A percentile compares a stretch with the other conserved stretches of the same genome.
phyloP scores from a whole-genome alignment of 2,113 vertebrate genomes.

The Epinephelus lanceolatus region DNA sequence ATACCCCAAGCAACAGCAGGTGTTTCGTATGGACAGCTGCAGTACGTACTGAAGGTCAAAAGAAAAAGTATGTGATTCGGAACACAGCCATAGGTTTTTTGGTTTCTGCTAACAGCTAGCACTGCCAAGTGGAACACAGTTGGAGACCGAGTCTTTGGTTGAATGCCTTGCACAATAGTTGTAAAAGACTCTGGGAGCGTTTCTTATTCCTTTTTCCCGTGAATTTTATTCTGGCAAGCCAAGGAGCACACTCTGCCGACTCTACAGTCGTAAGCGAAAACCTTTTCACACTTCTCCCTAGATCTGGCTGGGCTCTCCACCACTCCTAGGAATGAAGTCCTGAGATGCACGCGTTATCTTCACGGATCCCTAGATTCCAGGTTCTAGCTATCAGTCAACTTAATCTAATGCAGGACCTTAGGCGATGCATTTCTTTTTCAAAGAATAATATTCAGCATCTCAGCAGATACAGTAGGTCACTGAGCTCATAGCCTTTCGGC shows the following conservation, averaged over 20 bases:
- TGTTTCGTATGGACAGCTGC: too few relatives aligned
- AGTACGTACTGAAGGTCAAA: too few relatives aligned
- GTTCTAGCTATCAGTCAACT: conserved; percentile 65
- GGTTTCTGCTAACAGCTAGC: not conserved
- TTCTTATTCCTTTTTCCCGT: not conserved
- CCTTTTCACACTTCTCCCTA: not conserved
- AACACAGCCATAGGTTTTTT: not conserved
- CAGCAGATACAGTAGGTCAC: conserved; percentile 71
- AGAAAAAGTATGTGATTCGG: too few relatives aligned
- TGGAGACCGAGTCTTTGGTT: not conserved
- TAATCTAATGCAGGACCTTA: conserved; percentile 71
- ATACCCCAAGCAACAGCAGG: too few relatives aligned
- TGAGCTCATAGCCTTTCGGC: conserved; percentile 62
- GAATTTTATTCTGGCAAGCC: not conserved
- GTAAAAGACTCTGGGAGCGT: not conserved
- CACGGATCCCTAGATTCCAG: conserved; percentile 40
- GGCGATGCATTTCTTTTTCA: conserved; percentile 61
- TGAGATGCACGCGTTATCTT: conserved; percentile 30
- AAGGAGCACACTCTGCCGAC: not conserved
- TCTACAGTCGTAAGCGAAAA: conserved; percentile 23
- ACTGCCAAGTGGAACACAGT: not conserved
- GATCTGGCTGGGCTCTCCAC: not conserved
- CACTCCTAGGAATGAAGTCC: conserved; percentile 3
- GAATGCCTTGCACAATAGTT: not conserved
- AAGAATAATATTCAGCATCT: conserved; percentile 66